Base-by-base conservation (phyloP, 2,888 invertebrate genomes). In the Bedellia somnulentella region DNA sequence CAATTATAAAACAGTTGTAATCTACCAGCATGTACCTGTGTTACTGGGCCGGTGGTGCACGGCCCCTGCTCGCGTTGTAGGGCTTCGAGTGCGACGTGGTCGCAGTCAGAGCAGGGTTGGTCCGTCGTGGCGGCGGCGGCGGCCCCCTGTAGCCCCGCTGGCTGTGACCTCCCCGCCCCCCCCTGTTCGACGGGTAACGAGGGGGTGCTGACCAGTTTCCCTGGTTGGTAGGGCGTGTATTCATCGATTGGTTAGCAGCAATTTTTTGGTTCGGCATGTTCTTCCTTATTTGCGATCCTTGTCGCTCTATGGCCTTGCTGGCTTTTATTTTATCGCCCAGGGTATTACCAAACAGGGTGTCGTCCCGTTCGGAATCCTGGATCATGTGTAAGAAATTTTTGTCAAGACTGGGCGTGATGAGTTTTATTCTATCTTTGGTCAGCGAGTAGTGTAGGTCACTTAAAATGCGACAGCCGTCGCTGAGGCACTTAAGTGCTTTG, bases 171-270 rank as follows among this genome's bases (percentile, higher is more conserved):
- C 32, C 36, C 1, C 38, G 32, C 36, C 35, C 32, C 36, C 35
- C 37, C 35, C 39, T 37, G 39, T 24, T 36, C 17, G 37, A 24
- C 30, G 33, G 33, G 33, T 39, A 41, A 3, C 41, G 41, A 27
- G 41, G 31, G 30, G 39, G 36, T 12, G 32, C 38, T 15, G 31
- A 5, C 36, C 36, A 35, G 34, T 38, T 38, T 38, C 31, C 36
- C 38, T 32, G 33, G 6, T 13, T 6, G 14, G 15, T 4, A 15
- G 27, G 24, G 9, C 37, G 34, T n/a, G n/a, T n/a, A n/a, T n/a
- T n/a, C n/a, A n/a, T n/a, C n/a, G n/a, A 14, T 13, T 14, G 21
- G 16, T 15, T 10, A 31, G 15, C 8, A 21, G 15, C 3, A 10
- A 26, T 6, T n/a, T 16, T 8, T 12, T 29, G 14, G 6, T 13